Percentiles rank a stretch among this genome's conserved stretches.
Evolutionary conservation across 2,888 invertebrate species (phyloP).

Genomic region (Hyppa rectilinea): DNA sequence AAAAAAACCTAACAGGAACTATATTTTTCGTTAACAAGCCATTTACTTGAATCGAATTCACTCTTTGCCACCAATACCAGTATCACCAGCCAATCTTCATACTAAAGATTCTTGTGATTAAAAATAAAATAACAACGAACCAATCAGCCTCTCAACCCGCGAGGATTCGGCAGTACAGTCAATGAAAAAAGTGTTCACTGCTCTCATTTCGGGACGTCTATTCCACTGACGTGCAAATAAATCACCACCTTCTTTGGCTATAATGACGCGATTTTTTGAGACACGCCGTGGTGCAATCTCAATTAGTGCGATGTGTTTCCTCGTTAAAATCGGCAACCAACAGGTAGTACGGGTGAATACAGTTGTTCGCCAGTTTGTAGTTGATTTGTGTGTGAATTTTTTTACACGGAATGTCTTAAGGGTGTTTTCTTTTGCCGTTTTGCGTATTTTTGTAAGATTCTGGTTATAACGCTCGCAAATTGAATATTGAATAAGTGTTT

Average conservation of each 20-base stretch:
- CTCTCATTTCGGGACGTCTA: slow-evolving; percentile 85
- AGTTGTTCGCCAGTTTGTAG: slow-evolving; percentile 58
- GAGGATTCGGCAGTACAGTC: slow-evolving; percentile 69
- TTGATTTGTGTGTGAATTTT: slow-evolving; percentile 62
- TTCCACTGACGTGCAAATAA: slow-evolving; percentile 85
- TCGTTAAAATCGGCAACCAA: slow-evolving; percentile 86
- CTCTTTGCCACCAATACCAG: too few relatives aligned
- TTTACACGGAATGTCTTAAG: slow-evolving; percentile 58
- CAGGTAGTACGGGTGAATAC: slow-evolving; percentile 81
- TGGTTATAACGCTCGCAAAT: slow-evolving; percentile 24
- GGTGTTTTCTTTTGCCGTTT: slow-evolving; percentile 52
- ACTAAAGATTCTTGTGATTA: slow-evolving; percentile 3
- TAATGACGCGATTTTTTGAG: slow-evolving; percentile 87
- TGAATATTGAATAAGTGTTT: slow-evolving; percentile 11
- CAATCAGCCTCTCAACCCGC: slow-evolving; percentile 24
- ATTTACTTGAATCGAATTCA: too few relatives aligned
- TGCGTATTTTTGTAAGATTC: slow-evolving; percentile 44
- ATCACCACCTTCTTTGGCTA: slow-evolving; percentile 86
- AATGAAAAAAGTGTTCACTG: slow-evolving; percentile 74
- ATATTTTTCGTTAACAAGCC: too few relatives aligned
- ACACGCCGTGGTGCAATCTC: slow-evolving; percentile 87
- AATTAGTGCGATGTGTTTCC: slow-evolving; percentile 88
- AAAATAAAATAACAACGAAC: neutral
- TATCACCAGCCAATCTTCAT: too few relatives aligned
- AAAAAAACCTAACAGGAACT: too few relatives aligned